Conservation (phyloP, 2,113 vertebrate species). For the Phalacrocorax pelagicus region DNA sequence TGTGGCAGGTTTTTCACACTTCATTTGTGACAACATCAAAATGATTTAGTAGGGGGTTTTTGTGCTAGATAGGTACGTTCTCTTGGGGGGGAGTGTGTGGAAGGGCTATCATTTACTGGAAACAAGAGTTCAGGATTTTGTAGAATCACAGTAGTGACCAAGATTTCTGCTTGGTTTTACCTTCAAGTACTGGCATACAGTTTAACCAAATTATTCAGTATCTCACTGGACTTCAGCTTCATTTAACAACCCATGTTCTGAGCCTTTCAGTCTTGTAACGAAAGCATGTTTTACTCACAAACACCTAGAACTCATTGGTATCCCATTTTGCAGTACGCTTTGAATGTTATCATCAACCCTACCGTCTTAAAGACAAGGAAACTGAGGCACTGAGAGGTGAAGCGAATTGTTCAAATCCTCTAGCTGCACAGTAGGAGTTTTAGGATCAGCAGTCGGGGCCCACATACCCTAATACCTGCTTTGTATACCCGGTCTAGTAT, state of each 20-base stretch:
- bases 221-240: background rate
- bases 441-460: background rate
- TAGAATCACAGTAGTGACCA: background rate
- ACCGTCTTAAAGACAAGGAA: background rate
- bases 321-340: background rate
- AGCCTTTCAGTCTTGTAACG: background rate
- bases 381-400: background rate
- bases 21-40: background rate
- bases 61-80: background rate
- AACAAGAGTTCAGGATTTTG: background rate
- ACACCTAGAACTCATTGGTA: background rate
- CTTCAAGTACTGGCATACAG: background rate
- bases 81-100: background rate
- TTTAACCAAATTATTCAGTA: background rate
- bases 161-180: background rate
- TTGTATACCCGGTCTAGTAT: background rate
- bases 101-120: background rate
- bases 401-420: background rate
- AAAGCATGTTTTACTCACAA: background rate
- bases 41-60: background rate
- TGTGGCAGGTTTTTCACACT: background rate
- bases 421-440: background rate
- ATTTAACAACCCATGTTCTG: background rate
- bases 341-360: background rate
- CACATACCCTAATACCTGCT: background rate